Evolutionary conservation across 1,140 invertebrate genomes (phyloP), one percentile per base, ranked within the genome.

Genomic region (Lethrus apterus): DNA sequence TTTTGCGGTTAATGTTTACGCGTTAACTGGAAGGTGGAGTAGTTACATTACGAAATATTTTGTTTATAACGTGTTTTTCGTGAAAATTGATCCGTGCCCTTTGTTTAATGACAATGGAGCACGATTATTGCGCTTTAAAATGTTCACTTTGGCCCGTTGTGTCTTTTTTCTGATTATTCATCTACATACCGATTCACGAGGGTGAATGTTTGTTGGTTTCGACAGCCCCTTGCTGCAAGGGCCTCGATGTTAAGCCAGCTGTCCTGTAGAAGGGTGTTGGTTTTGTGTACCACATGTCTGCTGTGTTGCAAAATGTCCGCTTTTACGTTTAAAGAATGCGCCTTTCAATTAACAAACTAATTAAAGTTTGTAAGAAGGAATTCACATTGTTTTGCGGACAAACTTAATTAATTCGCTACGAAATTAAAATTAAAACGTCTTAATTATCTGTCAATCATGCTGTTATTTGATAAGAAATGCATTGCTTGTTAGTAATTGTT

Each of bases 241-340:
- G n/a, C n/a, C n/a, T n/a, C n/a, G n/a, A n/a, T n/a, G 35, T 23
- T 7, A 21, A 21, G 35, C 10, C 35, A 38, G 35, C 35, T 38
- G 35, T 38, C 35, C 35, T 13, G 14, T 38, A 13, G 35, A 38
- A 38, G 35, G 35, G 35, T 38, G 35, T 38, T 38, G 18, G 35
- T 38, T 38, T n/a, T n/a, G n/a, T 18, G n/a, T 38, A 18, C 35
- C 35, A 38, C 35, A 38, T 38, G 35, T 38, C 35, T 38, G 11
- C 24, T 38, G 4, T n/a, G 18, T 38, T 38, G 35, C 35, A 38
- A 38, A 38, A 38, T 38, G 35, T 38, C 35, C 24, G 35, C 35
- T 38, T 38, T 38, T 38, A 21, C 24, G 10, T 21, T 18, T 38
- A 38, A 38, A 21, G n/a, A n/a, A 38, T 8, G 35, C 14, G 24